Evolutionary conservation across 1,140 invertebrate species (phyloP).

Genomic region (Spodoptera litura): DNA sequence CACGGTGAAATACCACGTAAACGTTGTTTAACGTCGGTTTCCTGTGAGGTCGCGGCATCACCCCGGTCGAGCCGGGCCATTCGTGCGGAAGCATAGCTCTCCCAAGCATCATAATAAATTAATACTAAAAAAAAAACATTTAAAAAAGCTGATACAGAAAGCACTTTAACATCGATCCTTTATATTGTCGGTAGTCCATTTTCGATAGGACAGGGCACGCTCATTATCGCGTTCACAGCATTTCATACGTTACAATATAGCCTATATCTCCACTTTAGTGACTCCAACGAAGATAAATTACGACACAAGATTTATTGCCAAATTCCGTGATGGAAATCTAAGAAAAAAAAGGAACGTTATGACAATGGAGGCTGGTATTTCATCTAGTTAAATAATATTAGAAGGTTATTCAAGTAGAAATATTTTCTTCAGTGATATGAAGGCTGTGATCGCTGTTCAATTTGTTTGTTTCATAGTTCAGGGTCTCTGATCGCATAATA

Average conservation of each 20-base stretch:
- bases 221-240: constrained; percentile 20
- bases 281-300: constrained; percentile 36
- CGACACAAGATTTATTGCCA: constrained; percentile 29
- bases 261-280: constrained; percentile 7
- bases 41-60: too few relatives aligned
- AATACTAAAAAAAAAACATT: too few relatives aligned
- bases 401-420: constrained; percentile 6
- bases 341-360: constrained; percentile 33
- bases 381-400: constrained; percentile 22
- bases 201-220: neutral
- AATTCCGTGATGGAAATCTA: constrained; percentile 34
- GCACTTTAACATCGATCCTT: too few relatives aligned
- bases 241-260: constrained; percentile 24
- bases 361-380: constrained; percentile 24
- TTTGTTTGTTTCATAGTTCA: too few relatives aligned
- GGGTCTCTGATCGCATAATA: too few relatives aligned
- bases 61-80: too few relatives aligned
- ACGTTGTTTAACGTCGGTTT: too few relatives aligned
- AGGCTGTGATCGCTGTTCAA: neutral
- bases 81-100: too few relatives aligned
- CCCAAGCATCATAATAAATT: neutral
- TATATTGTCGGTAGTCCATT: neutral
- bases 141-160: too few relatives aligned
- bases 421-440: neutral
- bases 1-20: too few relatives aligned